These are phyloP conservation scores for Diogma glabrata DNA, from an alignment of 2,888 invertebrate species.

Conservation along the genomic window DNA sequence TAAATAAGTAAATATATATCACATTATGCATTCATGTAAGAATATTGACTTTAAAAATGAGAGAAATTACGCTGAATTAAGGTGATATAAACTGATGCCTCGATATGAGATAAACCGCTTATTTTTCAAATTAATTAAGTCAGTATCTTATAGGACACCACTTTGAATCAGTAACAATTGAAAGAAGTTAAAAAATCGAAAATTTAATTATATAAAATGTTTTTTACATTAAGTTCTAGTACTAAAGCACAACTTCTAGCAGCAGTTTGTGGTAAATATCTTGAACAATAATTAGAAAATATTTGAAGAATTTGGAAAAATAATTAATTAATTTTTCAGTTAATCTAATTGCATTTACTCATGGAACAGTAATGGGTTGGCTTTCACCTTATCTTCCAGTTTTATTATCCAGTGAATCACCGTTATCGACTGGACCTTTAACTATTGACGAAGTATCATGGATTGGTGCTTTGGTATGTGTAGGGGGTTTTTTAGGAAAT, in stretches of 20 bases:
- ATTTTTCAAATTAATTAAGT: too few relatives aligned
- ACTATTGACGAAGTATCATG: constrained; percentile 29
- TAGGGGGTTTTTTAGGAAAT: constrained; percentile 31
- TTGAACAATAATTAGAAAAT: background rate
- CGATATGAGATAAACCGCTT: too few relatives aligned
- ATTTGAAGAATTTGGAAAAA: background rate
- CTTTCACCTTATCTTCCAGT: constrained; percentile 30
- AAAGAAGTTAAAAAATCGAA: too few relatives aligned
- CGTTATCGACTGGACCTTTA: constrained; percentile 28
- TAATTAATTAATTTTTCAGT: constrained; percentile 20
- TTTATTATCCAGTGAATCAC: constrained; percentile 24
- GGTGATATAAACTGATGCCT: too few relatives aligned
- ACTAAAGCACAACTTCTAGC: constrained; percentile 11
- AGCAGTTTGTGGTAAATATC: constrained; percentile 13
- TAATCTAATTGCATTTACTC: constrained; percentile 27
- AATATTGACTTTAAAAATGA: too few relatives aligned
- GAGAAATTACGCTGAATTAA: too few relatives aligned
- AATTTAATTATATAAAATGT: too few relatives aligned
- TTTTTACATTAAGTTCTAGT: constrained; percentile 2
- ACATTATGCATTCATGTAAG: too few relatives aligned
- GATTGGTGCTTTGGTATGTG: constrained; percentile 30
- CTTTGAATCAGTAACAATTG: too few relatives aligned
- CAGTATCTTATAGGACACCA: too few relatives aligned
- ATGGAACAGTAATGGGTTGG: constrained; percentile 32
- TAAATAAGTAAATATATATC: too few relatives aligned